Conservation (phyloP, 2,888 invertebrate genomes). For the Xestia xanthographa region DNA sequence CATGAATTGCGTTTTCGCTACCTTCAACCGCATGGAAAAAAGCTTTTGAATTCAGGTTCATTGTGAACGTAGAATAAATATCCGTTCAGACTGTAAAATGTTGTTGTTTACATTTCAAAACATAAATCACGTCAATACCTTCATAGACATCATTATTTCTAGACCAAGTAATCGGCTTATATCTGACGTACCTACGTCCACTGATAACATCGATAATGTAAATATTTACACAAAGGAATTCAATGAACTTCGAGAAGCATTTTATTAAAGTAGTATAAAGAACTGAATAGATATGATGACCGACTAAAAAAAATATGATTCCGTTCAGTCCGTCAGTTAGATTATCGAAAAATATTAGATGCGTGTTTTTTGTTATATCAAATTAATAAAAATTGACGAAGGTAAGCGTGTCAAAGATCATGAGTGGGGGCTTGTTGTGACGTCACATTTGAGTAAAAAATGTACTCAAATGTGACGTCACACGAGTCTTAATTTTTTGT, state of each 20-base stretch:
- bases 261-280: too few species aligned
- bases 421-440: too few species aligned
- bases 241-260: neutral
- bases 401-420: too few species aligned
- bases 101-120: slow-evolving; percentile 21
- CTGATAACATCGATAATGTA: slow-evolving; percentile 35
- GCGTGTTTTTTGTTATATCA: too few species aligned
- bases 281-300: too few species aligned
- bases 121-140: slow-evolving; percentile 24
- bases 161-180: slow-evolving; percentile 41
- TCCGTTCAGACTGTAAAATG: neutral
- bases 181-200: slow-evolving; percentile 16
- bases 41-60: neutral
- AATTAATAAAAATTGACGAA: too few species aligned
- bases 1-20: neutral
- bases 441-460: too few species aligned
- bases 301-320: too few species aligned
- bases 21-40: neutral
- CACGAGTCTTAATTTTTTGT: too few species aligned
- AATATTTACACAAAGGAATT: slow-evolving; percentile 32
- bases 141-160: slow-evolving; percentile 25
- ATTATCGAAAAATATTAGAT: too few species aligned
- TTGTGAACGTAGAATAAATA: neutral
- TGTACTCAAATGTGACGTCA: too few species aligned
- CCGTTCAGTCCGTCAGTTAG: too few species aligned